Conservation (phyloP, 2,113 vertebrate genomes). For the Silurus asotus region DNA sequence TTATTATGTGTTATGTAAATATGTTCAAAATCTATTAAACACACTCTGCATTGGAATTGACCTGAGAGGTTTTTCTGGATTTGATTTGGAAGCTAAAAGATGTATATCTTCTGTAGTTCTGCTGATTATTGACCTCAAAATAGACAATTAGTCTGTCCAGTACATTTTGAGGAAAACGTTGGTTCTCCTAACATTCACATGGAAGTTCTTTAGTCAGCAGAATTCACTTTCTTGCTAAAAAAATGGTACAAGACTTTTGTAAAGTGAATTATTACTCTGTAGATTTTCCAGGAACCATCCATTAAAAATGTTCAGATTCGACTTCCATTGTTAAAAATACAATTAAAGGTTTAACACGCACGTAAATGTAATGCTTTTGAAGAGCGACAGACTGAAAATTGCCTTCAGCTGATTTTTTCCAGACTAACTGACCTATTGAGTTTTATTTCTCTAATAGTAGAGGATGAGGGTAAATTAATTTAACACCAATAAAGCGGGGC, state of each 20-base stretch:
- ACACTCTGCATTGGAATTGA: not conserved
- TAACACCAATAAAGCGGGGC: not conserved
- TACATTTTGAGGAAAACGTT: not conserved
- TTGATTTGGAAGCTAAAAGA: not conserved
- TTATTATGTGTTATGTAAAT: not conserved
- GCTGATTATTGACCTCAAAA: not conserved
- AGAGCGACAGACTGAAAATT: not conserved
- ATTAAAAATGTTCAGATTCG: not conserved
- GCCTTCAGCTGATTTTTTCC: not conserved
- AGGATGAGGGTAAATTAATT: slow-evolving; percentile 1
- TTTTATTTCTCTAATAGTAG: not conserved
- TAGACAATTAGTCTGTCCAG: not conserved
- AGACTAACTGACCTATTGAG: not conserved
- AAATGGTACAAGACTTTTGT: not conserved
- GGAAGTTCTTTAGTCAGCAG: not conserved
- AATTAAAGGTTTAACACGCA: not conserved
- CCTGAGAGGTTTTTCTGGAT: not conserved
- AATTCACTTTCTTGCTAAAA: not conserved
- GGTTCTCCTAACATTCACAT: not conserved
- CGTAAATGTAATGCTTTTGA: not conserved
- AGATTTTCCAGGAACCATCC: not conserved
- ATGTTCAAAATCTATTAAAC: not conserved
- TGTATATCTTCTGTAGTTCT: not conserved
- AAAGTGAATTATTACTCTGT: not conserved
- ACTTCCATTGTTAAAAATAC: not conserved